Conservation (phyloP, 2,797 vertebrate genomes). For the Anas acuta region DNA sequence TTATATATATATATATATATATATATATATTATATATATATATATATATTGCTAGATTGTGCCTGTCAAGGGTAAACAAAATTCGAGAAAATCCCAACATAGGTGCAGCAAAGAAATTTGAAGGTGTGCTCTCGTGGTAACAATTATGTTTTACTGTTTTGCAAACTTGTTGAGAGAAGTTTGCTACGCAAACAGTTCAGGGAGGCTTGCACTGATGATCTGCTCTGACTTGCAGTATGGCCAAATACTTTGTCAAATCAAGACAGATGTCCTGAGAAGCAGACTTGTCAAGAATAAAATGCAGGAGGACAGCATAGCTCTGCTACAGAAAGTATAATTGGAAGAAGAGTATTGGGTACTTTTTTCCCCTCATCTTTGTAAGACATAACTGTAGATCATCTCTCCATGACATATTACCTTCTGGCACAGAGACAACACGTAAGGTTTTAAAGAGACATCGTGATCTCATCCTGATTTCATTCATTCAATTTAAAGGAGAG, state of each 20-base stretch:
- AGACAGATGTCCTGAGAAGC: slow-evolving; percentile 73
- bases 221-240: slow-evolving; percentile 81
- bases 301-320: slow-evolving; percentile 67
- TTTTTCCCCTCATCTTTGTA: slow-evolving; percentile 63
- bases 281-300: slow-evolving; percentile 80
- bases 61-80: slow-evolving; percentile 28
- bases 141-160: background rate
- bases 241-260: slow-evolving; percentile 85
- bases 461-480: background rate
- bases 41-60: background rate
- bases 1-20: too few species aligned
- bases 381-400: slow-evolving; percentile 81
- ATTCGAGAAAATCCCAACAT: background rate
- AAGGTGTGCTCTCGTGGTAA: background rate
- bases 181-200: background rate
- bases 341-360: slow-evolving; percentile 78
- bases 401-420: slow-evolving; percentile 80
- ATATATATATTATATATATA: background rate
- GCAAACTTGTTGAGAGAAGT: slow-evolving; percentile 25
- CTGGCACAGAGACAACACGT: slow-evolving; percentile 60
- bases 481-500: slow-evolving; percentile 19
- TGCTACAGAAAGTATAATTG: slow-evolving; percentile 71
- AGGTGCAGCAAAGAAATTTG: background rate
- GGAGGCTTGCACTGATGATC: slow-evolving; percentile 79
- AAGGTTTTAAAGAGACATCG: slow-evolving; percentile 48